These are phyloP conservation scores for Oceanodroma leucorhoa DNA, from an alignment of 2,797 vertebrate genomes.

Conservation along the genomic window DNA sequence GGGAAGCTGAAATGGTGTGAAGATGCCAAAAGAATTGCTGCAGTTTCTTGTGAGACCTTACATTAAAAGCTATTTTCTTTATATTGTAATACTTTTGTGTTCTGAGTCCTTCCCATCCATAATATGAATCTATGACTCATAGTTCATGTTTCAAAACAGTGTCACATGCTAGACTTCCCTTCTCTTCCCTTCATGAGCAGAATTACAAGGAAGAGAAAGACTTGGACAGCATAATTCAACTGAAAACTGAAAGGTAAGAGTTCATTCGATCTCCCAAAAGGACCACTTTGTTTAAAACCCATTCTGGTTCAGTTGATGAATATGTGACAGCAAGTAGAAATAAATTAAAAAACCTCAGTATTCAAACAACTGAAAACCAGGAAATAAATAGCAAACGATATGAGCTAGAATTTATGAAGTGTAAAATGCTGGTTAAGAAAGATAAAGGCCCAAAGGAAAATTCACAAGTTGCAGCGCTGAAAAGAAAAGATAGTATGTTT, in stretches of 20 bases:
- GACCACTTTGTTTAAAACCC: background rate
- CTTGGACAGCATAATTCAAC: constrained; percentile 2
- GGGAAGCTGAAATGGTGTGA: background rate
- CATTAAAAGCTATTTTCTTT: background rate
- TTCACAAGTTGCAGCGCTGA: background rate
- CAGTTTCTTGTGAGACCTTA: background rate
- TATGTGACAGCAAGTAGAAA: constrained; percentile 8
- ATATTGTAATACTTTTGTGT: background rate
- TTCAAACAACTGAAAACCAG: constrained; percentile 19
- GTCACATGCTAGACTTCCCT: constrained; percentile 58
- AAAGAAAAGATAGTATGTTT: background rate
- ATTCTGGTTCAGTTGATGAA: background rate
- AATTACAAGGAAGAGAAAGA: constrained; percentile 7
- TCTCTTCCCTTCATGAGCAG: constrained; percentile 16
- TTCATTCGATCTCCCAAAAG: background rate
- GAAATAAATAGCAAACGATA: constrained; percentile 30
- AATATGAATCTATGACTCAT: constrained; percentile 44
- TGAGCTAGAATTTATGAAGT: constrained; percentile 5
- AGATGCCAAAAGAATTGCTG: background rate
- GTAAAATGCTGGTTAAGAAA: background rate
- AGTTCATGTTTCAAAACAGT: constrained; percentile 47
- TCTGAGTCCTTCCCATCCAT: constrained; percentile 2
- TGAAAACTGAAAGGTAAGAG: constrained; percentile 16
- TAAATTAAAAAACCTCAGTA: background rate
- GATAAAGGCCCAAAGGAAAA: constrained; percentile 16